These are phyloP conservation scores for Vultur gryphus DNA, from an alignment of 2,797 vertebrate genomes.

Conservation along the genomic window DNA sequence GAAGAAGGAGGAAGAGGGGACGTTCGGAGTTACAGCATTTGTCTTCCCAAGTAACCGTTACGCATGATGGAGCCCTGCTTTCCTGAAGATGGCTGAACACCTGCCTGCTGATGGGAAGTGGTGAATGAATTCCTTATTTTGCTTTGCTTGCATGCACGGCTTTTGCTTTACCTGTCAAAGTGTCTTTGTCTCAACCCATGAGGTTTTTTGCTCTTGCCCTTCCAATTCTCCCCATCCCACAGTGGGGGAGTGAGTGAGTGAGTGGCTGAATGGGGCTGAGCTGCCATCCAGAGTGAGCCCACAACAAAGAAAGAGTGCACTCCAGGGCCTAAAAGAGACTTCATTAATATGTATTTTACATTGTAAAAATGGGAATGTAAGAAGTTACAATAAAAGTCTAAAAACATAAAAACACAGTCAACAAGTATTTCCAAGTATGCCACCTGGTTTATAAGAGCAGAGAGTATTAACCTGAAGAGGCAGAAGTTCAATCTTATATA, in stretches of 20 bases:
- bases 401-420: not conserved
- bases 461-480: not conserved
- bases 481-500: not conserved
- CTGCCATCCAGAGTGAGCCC: not conserved
- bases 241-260: not conserved
- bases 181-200: not conserved
- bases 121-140: not conserved
- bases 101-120: not conserved
- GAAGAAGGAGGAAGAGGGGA: not conserved
- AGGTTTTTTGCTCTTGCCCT: not conserved
- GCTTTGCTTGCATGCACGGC: rapidly evolving
- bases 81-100: not conserved
- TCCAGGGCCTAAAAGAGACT: not conserved
- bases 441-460: not conserved
- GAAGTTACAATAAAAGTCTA: not conserved
- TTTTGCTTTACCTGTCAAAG: not conserved
- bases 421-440: not conserved
- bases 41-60: not conserved
- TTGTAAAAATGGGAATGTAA: not conserved
- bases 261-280: not conserved
- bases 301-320: not conserved
- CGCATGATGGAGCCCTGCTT: not conserved
- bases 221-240: not conserved
- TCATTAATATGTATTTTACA: not conserved
- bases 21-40: rapidly evolving